Evolutionary conservation across 2,888 invertebrate species (phyloP).

Genomic region (Drosophila subsilvestris): DNA sequence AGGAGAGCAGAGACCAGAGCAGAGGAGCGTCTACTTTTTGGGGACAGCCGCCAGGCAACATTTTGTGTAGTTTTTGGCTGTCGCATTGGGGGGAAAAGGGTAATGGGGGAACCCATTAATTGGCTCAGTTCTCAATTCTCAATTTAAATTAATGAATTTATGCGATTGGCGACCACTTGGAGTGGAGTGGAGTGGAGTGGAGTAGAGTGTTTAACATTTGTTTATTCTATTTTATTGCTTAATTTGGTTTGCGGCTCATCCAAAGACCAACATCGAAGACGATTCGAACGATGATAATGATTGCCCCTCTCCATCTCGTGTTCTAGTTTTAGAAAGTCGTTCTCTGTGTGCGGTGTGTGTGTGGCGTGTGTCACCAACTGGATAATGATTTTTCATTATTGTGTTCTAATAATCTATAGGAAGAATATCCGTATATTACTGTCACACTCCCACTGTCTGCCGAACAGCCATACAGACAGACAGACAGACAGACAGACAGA

Average conservation of each 20-base stretch:
- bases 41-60: background rate
- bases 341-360: slow-evolving; percentile 10
- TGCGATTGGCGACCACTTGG: slow-evolving; percentile 47
- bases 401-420: slow-evolving; percentile 55
- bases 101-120: slow-evolving; percentile 46
- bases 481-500: background rate
- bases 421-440: slow-evolving; percentile 68
- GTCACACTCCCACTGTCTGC: slow-evolving; percentile 32
- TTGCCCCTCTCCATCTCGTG: background rate
- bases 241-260: slow-evolving; percentile 40
- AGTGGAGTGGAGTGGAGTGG: slow-evolving; percentile 12
- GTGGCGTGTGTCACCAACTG: slow-evolving; percentile 40
- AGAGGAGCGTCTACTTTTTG: background rate
- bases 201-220: slow-evolving; percentile 47
- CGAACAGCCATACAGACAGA: slow-evolving; percentile 7
- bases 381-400: slow-evolving; percentile 19
- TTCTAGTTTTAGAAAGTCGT: slow-evolving; percentile 75
- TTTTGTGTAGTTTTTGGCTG: slow-evolving; percentile 31
- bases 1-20: slow-evolving; percentile 24
- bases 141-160: slow-evolving; percentile 78
- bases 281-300: background rate
- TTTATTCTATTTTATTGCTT: slow-evolving; percentile 59
- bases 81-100: background rate
- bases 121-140: slow-evolving; percentile 50
- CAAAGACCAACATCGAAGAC: background rate